A percentile compares a stretch with the other conserved stretches of the same genome.
phyloP scores from a whole-genome alignment of 1,140 invertebrate species.

The Eupristina koningsbergeri region DNA sequence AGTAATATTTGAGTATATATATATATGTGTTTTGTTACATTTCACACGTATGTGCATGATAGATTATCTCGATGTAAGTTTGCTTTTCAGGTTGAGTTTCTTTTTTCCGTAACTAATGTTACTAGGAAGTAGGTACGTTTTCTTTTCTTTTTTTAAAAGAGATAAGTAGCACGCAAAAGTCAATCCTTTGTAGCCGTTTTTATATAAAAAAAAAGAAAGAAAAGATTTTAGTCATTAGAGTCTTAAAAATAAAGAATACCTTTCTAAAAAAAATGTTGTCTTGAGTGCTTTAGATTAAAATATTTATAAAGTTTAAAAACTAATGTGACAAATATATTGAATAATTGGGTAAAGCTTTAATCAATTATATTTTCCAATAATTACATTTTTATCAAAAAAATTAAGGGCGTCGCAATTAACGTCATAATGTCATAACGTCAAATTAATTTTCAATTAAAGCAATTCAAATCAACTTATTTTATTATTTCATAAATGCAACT shows the following conservation, averaged over 20 bases:
- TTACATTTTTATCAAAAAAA: neutral
- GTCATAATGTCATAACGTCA: too few relatives aligned
- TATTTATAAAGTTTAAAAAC: too few relatives aligned
- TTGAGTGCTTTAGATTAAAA: too few relatives aligned
- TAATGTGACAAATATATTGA: neutral
- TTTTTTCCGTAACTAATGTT: slow-evolving; percentile 3
- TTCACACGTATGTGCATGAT: neutral
- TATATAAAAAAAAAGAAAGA: too few relatives aligned
- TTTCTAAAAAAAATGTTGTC: too few relatives aligned
- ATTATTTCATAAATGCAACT: neutral
- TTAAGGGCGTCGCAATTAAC: neutral
- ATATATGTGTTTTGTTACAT: slow-evolving; percentile 22
- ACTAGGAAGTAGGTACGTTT: neutral
- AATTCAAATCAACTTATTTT: too few relatives aligned
- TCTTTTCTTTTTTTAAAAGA: neutral
- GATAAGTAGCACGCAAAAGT: neutral
- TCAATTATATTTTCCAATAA: neutral
- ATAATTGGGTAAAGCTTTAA: neutral
- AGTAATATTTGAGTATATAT: slow-evolving; percentile 51
- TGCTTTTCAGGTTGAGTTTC: slow-evolving; percentile 8
- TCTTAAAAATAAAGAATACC: too few relatives aligned
- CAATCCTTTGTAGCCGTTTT: neutral
- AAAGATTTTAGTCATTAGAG: too few relatives aligned
- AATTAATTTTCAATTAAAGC: neutral
- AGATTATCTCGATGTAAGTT: slow-evolving; percentile 34